phyloP scores from a whole-genome alignment of 2,113 vertebrate species.

The Grantiella picta region DNA sequence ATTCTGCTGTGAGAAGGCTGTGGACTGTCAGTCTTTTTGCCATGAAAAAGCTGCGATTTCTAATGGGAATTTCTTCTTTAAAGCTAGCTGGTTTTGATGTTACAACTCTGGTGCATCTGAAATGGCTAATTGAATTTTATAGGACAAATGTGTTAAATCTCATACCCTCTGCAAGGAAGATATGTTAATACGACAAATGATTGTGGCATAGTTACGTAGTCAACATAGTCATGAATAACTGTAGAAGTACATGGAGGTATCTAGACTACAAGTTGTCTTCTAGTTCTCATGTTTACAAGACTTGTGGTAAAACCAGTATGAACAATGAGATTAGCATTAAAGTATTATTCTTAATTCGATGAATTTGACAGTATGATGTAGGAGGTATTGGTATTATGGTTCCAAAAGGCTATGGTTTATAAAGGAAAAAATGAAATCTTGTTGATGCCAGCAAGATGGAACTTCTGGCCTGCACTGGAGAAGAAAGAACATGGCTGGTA shows the following conservation, averaged over 20 bases:
- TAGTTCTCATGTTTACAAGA: not conserved
- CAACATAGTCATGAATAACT: not conserved
- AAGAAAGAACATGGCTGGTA: not conserved
- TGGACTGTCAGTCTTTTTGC: not conserved
- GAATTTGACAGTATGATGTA: not conserved
- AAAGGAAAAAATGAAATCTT: not conserved
- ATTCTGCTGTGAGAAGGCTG: not conserved
- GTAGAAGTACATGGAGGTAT: not conserved
- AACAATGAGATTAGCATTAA: not conserved
- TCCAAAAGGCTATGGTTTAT: not conserved
- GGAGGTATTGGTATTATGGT: not conserved
- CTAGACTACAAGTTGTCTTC: not conserved
- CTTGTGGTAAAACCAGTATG: not conserved
- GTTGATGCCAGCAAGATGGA: not conserved
- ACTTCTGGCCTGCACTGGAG: not conserved
- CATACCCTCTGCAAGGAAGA: not conserved
- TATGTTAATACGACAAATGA: not conserved
- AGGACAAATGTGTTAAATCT: not conserved
- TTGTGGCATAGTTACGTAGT: not conserved
- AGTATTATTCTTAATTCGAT: not conserved
- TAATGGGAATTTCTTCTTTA: slow-evolving; percentile 1
- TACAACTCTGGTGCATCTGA: not conserved
- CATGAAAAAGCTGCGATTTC: not conserved
- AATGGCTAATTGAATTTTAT: not conserved
- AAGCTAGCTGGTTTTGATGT: not conserved